Conservation (phyloP, 2,888 invertebrate species). For the Dioctria linearis region DNA sequence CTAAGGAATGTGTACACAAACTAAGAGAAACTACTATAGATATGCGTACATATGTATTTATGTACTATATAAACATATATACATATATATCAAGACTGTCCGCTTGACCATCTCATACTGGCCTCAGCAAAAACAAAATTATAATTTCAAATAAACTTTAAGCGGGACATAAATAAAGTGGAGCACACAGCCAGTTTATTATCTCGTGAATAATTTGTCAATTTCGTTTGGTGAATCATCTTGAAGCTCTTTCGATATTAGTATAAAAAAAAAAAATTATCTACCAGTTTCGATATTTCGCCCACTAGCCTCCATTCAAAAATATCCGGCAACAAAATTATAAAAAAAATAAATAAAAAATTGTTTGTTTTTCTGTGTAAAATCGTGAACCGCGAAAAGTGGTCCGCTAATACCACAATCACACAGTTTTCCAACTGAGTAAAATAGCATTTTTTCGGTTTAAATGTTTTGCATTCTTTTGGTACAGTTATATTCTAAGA, state of each 20-base stretch:
- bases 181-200: conserved; percentile 28
- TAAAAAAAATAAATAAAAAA: neutral
- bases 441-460: too few relatives aligned
- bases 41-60: too few relatives aligned
- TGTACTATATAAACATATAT: neutral
- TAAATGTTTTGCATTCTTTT: too few relatives aligned
- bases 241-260: neutral
- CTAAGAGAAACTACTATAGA: neutral
- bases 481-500: conserved; percentile 9
- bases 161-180: conserved; percentile 34
- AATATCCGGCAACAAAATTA: conserved; percentile 28
- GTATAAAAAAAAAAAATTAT: neutral
- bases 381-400: too few relatives aligned
- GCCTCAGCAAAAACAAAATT: conserved; percentile 30
- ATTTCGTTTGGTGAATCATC: conserved; percentile 26
- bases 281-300: conserved; percentile 29
- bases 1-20: conserved; percentile 17
- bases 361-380: too few relatives aligned
- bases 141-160: conserved; percentile 39
- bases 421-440: too few relatives aligned
- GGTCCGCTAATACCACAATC: too few relatives aligned
- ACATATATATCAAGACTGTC: conserved; percentile 3
- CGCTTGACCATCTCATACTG: conserved; percentile 17
- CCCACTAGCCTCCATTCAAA: conserved; percentile 17
- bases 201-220: conserved; percentile 45